Evolutionary conservation across 1,140 invertebrate genomes (phyloP).

Genomic region (Cydia splendana): DNA sequence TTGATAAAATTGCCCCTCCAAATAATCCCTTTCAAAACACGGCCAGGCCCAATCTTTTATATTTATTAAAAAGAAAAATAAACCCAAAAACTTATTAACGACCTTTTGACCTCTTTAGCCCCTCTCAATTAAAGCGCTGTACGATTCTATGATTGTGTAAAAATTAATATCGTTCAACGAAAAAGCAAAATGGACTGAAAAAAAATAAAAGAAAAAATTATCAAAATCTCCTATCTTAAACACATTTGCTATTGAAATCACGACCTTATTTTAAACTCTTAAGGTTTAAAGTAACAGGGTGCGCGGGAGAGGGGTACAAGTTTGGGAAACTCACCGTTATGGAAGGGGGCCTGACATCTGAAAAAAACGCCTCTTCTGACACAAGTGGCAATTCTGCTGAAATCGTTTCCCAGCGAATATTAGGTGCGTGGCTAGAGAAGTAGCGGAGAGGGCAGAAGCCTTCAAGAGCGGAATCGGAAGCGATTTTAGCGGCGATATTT

Average conservation of each 20-base stretch:
- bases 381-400: conserved; percentile 45
- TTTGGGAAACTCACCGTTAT: background rate
- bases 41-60: background rate
- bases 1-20: background rate
- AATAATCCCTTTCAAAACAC: conserved; percentile 4
- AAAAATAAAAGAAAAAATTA: background rate
- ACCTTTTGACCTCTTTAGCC: conserved; percentile 22
- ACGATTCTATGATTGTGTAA: conserved; percentile 35
- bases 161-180: conserved; percentile 44
- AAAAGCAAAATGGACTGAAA: conserved; percentile 39
- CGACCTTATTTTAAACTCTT: background rate
- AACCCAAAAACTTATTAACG: conserved; percentile 19
- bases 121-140: conserved; percentile 35
- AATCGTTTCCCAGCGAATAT: conserved; percentile 48
- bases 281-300: background rate
- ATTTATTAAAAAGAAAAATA: conserved; percentile 6
- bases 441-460: background rate
- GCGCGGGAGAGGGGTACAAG: background rate
- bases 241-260: background rate
- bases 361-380: conserved; percentile 37
- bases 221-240: background rate
- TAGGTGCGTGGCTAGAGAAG: conserved; percentile 38
- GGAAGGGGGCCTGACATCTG: conserved; percentile 28
- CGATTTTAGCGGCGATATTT: background rate
- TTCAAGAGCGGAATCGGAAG: background rate